Evolutionary conservation across 2,888 invertebrate genomes (phyloP).

Genomic region (Dimorphilus gyrociliatus): DNA sequence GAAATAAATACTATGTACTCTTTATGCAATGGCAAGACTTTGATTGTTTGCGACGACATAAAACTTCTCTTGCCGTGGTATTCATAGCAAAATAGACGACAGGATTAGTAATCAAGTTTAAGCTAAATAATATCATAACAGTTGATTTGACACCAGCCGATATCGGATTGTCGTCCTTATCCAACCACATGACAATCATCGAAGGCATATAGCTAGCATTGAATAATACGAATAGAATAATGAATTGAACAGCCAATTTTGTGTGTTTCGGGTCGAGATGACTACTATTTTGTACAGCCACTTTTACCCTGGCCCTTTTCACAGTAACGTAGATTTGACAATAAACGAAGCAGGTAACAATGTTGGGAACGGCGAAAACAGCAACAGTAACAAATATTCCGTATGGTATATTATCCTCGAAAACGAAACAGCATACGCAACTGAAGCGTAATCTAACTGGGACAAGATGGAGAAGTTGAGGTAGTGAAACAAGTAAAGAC

Average conservation of each 20-base stretch:
- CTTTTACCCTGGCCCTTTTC: neutral
- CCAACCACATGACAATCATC: slow-evolving; percentile 1
- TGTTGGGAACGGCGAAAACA: slow-evolving; percentile 3
- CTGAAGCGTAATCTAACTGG: slow-evolving; percentile 1
- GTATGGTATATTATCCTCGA: slow-evolving; percentile 2
- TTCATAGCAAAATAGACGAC: slow-evolving; percentile 4
- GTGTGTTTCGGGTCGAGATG: too few species aligned
- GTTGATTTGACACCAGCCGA: neutral
- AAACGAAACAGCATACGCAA: slow-evolving; percentile 5
- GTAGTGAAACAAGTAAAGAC: neutral
- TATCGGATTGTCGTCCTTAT: neutral
- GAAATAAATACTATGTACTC: too few species aligned
- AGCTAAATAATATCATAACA: slow-evolving; percentile 2
- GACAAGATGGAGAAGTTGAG: slow-evolving; percentile 1
- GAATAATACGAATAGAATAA: slow-evolving; percentile 4
- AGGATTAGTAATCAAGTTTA: slow-evolving; percentile 5
- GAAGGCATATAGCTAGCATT: slow-evolving; percentile 2
- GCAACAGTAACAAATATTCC: neutral
- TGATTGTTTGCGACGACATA: too few species aligned
- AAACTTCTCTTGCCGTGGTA: neutral
- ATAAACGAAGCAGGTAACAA: neutral
- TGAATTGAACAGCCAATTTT: slow-evolving; percentile 3
- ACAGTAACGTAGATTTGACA: slow-evolving; percentile 1
- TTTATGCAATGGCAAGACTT: too few species aligned
- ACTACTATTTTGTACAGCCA: neutral